A percentile compares a stretch with the other conserved stretches of the same genome.
phyloP scores from a whole-genome alignment of 2,888 invertebrate species.

The Latheticus oryzae region DNA sequence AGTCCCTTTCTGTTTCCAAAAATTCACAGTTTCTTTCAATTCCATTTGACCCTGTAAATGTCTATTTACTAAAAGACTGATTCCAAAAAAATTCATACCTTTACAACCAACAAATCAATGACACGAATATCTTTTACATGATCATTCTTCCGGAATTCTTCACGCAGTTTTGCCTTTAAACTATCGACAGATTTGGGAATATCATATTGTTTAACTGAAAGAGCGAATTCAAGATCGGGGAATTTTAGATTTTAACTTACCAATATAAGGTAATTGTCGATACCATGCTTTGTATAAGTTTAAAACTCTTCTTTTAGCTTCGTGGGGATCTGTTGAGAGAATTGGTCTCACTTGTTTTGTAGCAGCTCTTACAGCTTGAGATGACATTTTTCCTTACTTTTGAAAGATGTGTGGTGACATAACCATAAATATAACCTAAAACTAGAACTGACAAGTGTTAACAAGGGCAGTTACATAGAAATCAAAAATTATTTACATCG shows the following conservation, averaged over 20 bases:
- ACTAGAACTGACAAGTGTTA: too few species aligned
- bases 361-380: conserved; percentile 67
- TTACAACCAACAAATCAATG: conserved; percentile 91
- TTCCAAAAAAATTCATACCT: conserved; percentile 70
- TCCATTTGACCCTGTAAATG: conserved; percentile 97
- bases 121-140: conserved; percentile 84
- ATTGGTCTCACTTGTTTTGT: conserved; percentile 85
- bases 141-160: conserved; percentile 81
- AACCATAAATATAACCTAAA: too few species aligned
- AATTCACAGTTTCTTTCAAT: conserved; percentile 83
- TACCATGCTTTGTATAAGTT: conserved; percentile 95
- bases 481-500: neutral
- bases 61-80: conserved; percentile 47
- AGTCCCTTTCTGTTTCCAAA: conserved; percentile 91
- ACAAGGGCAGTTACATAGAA: too few species aligned
- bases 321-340: conserved; percentile 79
- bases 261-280: conserved; percentile 88
- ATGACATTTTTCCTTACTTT: too few species aligned
- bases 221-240: conserved; percentile 37
- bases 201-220: conserved; percentile 83
- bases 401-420: too few species aligned
- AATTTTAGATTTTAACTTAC: conserved; percentile 69
- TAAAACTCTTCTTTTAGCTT: conserved; percentile 85
- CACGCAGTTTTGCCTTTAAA: conserved; percentile 79
- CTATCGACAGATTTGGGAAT: conserved; percentile 80